Base-by-base conservation (phyloP, 2,797 vertebrate genomes). In the Gymnoscopelus microlampas region DNA sequence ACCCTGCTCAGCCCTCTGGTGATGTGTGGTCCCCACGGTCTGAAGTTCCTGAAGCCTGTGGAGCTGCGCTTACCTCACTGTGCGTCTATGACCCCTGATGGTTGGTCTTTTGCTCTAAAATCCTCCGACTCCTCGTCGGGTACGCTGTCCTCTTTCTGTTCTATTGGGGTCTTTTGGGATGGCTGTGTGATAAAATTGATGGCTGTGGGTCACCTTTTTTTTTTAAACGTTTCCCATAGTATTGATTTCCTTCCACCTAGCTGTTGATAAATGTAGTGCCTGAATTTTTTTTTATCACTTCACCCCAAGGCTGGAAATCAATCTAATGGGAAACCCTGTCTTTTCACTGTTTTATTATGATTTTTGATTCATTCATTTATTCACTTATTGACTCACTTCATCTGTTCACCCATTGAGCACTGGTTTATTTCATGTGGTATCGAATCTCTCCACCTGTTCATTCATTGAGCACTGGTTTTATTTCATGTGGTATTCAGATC, bases 51-150 rank as follows among this genome's bases (percentile, higher is more conserved):
- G 95, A 99, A 99, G 93, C 98, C 98, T 0, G 98, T 99, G 95
- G 98, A 99, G 95, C 98, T 99, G 26, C 98, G 98, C 92, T 88
- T 99, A 81, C 98, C 98, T 95, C 98, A 99, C 87, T 99, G 98
- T 98, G 97, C 98, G 95, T 98, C 98, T 91, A 99, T 99, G 98
- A 99, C 97, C 94, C 98, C 98, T 96, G 98, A 99, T 97, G 97
- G 98, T 99, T 99, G 98, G 98, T 99, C 98, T 98, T 99, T 99
- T 98, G 98, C 97, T 98, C 98, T 99, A 97, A 99, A 99, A 98
- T 99, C 97, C 95, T 99, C 98, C 94, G 97, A 99, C 97, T 98
- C 97, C 95, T 98, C 96, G 96, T 99, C 97, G 96, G 98, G 98
- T 99, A 99, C 83, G 97, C 97, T 95, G 93, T 95, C 94, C 95